Conservation (phyloP, 2,113 vertebrate genomes). For the Lates calcarifer region DNA sequence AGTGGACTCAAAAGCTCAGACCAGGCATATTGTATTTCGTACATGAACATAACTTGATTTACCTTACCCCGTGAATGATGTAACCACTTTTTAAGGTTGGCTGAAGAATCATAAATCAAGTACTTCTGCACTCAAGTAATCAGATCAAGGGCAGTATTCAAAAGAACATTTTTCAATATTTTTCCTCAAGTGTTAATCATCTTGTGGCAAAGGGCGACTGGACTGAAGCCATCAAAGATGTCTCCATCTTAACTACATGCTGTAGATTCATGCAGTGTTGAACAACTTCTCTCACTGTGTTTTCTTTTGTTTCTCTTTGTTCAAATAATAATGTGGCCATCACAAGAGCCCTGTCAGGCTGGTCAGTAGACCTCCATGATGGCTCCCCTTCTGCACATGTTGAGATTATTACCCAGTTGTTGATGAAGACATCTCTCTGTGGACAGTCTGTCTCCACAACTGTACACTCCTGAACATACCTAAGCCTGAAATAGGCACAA, state of each 20-base stretch:
- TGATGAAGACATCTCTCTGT: conserved; percentile 28
- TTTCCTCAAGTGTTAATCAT: conserved; percentile 18
- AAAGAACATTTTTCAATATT: conserved; percentile 19
- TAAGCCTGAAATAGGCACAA: conserved; percentile 50
- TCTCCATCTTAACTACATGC: conserved; percentile 1
- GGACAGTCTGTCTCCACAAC: conserved; percentile 23
- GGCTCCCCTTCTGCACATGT: not conserved
- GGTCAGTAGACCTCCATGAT: conserved; percentile 1
- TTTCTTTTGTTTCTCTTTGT: not conserved
- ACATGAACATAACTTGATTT: conserved; percentile 19
- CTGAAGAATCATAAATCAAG: conserved; percentile 29
- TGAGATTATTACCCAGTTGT: conserved; percentile 15
- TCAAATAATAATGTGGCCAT: not conserved
- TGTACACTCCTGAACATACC: conserved; percentile 42
- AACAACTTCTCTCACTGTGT: not conserved
- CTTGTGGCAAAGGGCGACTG: not conserved
- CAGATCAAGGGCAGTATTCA: conserved; percentile 32
- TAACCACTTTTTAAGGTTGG: conserved; percentile 15
- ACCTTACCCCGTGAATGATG: conserved; percentile 30
- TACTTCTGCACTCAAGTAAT: conserved; percentile 41
- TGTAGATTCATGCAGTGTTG: not conserved
- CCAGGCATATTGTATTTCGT: not conserved
- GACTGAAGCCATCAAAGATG: not conserved
- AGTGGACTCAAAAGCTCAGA: conserved; percentile 25
- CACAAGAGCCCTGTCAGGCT: not conserved